phyloP scores from a whole-genome alignment of 2,888 invertebrate species.

The Apantesis nais region DNA sequence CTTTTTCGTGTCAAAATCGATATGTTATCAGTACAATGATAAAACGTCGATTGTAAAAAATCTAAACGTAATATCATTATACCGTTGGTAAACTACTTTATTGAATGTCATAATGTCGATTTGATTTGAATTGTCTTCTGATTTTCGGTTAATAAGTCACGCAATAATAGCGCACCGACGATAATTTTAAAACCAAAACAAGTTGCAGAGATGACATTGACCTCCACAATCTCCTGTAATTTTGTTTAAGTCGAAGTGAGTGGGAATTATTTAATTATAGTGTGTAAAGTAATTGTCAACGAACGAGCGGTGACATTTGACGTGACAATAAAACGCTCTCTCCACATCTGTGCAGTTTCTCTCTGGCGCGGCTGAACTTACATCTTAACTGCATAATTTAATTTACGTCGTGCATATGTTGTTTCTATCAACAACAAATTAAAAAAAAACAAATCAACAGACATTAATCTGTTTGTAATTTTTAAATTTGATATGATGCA shows the following conservation, averaged over 20 bases:
- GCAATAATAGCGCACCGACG: background rate
- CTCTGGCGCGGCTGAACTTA: constrained; percentile 3
- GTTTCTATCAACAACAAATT: constrained; percentile 14
- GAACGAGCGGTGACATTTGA: constrained; percentile 7
- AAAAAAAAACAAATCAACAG: no score
- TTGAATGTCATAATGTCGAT: background rate
- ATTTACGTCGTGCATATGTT: constrained; percentile 31
- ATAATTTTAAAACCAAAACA: background rate
- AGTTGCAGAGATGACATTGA: background rate
- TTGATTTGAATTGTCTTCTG: background rate
- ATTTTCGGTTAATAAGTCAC: background rate
- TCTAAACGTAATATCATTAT: background rate
- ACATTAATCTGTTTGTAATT: constrained; percentile 28
- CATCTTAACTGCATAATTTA: constrained; percentile 22
- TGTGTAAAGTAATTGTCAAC: constrained; percentile 7
- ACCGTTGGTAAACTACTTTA: background rate
- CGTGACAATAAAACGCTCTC: constrained; percentile 35
- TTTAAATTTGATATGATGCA: background rate
- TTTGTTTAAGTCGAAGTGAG: background rate
- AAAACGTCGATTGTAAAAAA: background rate
- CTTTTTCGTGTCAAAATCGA: background rate
- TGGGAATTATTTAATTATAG: constrained; percentile 4
- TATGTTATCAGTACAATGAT: background rate
- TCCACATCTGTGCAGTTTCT: constrained; percentile 44
- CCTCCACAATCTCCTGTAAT: background rate